Evolutionary conservation across 2,113 vertebrate species (phyloP).

Genomic region (Platycercus adscitus): DNA sequence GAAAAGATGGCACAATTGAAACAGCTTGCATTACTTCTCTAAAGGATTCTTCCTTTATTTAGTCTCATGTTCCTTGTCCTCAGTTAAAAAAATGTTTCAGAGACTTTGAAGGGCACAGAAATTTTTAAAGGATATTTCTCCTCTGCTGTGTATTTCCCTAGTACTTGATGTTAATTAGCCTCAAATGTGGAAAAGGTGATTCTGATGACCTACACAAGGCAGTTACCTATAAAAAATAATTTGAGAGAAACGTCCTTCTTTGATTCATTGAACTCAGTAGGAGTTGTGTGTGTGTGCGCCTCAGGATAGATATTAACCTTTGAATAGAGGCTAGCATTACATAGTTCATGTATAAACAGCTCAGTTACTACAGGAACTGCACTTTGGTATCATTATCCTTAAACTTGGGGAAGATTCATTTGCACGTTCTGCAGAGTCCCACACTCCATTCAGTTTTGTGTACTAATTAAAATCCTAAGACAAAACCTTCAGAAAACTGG

Average conservation of each 20-base stretch:
- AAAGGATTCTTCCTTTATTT: neutral
- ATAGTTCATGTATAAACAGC: neutral
- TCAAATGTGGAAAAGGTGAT: slow-evolving; percentile 30
- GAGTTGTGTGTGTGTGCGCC: neutral
- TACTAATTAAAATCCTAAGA: neutral
- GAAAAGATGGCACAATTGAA: neutral
- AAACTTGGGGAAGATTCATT: neutral
- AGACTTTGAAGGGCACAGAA: neutral
- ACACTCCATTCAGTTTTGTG: neutral
- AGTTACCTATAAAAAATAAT: slow-evolving; percentile 8
- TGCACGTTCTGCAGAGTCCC: neutral
- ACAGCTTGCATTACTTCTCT: neutral
- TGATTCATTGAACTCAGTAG: slow-evolving; percentile 9
- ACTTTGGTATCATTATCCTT: neutral
- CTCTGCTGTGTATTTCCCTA: neutral
- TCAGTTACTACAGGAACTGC: slow-evolving; percentile 4
- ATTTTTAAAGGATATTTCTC: neutral
- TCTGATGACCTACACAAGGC: slow-evolving; percentile 18
- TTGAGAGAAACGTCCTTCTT: neutral
- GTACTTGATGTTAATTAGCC: slow-evolving; percentile 12
- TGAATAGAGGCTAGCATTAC: neutral
- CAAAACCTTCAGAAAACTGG: neutral
- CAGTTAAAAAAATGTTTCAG: neutral
- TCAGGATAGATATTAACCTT: slow-evolving; percentile 28
- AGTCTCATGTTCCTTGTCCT: neutral